Percentiles rank a stretch among this genome's conserved stretches.
These are phyloP conservation scores for Rallus limicola DNA, from an alignment of 2,113 vertebrate genomes.

Conservation along the genomic window DNA sequence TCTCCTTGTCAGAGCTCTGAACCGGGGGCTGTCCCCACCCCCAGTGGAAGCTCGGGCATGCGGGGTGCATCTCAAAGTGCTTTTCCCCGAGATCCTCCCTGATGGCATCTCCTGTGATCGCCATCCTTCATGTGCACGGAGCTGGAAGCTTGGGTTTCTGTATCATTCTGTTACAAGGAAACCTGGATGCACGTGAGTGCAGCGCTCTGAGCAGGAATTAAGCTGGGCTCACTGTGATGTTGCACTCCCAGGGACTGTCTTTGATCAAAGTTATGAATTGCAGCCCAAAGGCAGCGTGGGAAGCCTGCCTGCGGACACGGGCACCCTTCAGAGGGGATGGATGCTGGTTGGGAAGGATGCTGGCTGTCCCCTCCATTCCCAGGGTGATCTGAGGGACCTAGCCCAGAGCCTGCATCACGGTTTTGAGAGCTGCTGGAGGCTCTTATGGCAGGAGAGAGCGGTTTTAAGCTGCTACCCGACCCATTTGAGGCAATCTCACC, in stretches of 20 bases:
- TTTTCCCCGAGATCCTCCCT: not conserved
- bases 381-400: not conserved
- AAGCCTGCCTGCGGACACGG: not conserved
- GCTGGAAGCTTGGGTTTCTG: not conserved
- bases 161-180: not conserved
- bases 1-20: accelerated
- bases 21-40: not conserved
- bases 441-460: accelerated
- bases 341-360: not conserved
- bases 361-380: not conserved
- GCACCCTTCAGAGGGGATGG: accelerated
- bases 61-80: not conserved
- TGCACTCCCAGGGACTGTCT: not conserved
- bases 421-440: not conserved
- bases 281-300: accelerated
- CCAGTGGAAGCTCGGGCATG: accelerated
- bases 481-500: accelerated
- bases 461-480: not conserved
- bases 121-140: accelerated
- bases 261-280: not conserved
- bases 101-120: accelerated
- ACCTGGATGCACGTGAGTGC: accelerated
- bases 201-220: accelerated
- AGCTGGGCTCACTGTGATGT: not conserved
- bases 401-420: not conserved